Base-by-base conservation (phyloP, 2,888 invertebrate species). In the Platycnemis pennipes region DNA sequence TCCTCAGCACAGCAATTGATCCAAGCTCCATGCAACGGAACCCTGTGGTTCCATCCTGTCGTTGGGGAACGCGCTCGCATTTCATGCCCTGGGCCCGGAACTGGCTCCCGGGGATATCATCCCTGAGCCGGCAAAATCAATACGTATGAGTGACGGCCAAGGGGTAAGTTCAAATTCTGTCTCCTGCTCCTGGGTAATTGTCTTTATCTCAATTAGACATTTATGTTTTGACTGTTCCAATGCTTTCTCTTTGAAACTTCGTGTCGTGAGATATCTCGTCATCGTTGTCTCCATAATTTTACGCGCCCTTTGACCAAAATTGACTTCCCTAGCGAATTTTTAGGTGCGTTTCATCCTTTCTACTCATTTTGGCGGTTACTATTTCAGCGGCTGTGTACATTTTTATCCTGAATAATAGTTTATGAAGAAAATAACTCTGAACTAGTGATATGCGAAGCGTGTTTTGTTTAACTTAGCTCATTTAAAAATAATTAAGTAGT, bases 101-200 rank as follows among this genome's bases (percentile, higher is more conserved):
- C 56, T 63, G 22, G 63, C 44, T 63, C 63, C 91, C 56, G 63
- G 89, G 42, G 63, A 44, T 91, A 44, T 91, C 91, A 69, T 63
- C 56, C 91, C 91, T 91, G 91, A 91, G 63, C 91, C 91, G 91
- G 91, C 63, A 45, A 91, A 91, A 91, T 91, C 91, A 63, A 91
- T 91, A 91, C 42, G 63, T 77, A 44, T 44, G 44, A 63, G 91
- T 46, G 87, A 87, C 44, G 44, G 26, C 63, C 91, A 63, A 77
- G 69, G 91, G 91, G 91, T 91, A 63, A 91, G 91, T 91, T 63
- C 42, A 45, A 91, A 63, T 91, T n/a, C 63, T n/a, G 31, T 31
- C 77, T 63, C 26, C 63, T 77, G 13, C 11, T 26, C 77, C 77
- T 16, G 22, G 37, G 31, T 8, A 26, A 77, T 77, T 77, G 37